Evolutionary conservation across 2,113 vertebrate species (phyloP).

Genomic region (Chrysemys picta): DNA sequence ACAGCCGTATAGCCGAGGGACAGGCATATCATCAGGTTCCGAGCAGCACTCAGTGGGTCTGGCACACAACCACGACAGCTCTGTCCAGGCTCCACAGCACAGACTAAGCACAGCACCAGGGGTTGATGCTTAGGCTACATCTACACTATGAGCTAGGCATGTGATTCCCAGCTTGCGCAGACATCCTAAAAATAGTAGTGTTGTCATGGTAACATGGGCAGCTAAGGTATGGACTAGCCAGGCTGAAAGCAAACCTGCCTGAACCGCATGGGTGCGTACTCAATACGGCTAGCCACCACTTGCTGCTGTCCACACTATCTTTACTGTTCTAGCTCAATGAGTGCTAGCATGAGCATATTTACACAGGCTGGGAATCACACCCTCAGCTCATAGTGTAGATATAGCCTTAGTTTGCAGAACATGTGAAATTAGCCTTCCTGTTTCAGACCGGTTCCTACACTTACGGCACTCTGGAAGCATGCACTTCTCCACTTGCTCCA

Average conservation of each 20-base stretch:
- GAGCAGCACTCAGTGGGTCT: too few relatives aligned
- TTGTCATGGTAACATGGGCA: not conserved
- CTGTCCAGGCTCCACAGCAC: not conserved
- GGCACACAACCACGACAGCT: not conserved
- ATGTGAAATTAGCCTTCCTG: rapidly evolving
- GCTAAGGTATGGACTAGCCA: not conserved
- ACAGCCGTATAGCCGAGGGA: not conserved
- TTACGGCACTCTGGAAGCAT: conserved; percentile 98
- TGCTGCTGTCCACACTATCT: not conserved
- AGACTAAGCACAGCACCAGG: not conserved
- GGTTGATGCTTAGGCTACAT: not conserved
- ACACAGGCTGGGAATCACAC: not conserved
- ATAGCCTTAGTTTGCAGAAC: not conserved
- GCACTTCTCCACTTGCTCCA: conserved; percentile 98
- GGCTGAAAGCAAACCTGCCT: not conserved
- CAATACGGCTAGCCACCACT: not conserved
- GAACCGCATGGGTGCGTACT: not conserved
- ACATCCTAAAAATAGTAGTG: not conserved
- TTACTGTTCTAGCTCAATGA: not conserved
- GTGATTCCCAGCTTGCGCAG: not conserved
- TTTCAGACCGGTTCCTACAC: conserved; percentile 54
- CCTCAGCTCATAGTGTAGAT: not conserved
- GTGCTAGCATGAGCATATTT: not conserved
- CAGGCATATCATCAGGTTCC: not conserved
- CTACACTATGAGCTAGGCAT: not conserved